A percentile compares a stretch with the other conserved stretches of the same genome.
These are phyloP conservation scores for Allacma fusca DNA, from an alignment of 2,888 invertebrate species.

Conservation along the genomic window DNA sequence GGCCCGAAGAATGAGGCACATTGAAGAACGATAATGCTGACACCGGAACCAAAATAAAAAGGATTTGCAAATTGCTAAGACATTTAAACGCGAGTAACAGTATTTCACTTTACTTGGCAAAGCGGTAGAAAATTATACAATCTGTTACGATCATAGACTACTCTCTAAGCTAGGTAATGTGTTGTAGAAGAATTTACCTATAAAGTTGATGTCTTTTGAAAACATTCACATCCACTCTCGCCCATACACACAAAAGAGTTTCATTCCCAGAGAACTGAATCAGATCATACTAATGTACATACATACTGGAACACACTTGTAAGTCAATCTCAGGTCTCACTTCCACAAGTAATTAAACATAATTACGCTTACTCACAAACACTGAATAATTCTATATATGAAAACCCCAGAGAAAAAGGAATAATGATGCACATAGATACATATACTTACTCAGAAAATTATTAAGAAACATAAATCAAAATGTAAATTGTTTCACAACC, in stretches of 20 bases:
- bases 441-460: background rate
- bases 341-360: background rate
- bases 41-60: too few relatives aligned
- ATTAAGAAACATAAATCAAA: too few relatives aligned
- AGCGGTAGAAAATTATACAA: constrained; percentile 38
- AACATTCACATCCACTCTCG: background rate
- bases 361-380: background rate
- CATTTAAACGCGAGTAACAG: constrained; percentile 10
- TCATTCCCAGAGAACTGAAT: background rate
- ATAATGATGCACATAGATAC: too few relatives aligned
- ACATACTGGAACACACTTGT: background rate
- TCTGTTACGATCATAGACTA: constrained; percentile 32
- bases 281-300: too few relatives aligned
- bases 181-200: constrained; percentile 21
- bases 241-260: constrained; percentile 3
- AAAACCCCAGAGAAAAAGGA: constrained; percentile 5
- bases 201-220: constrained; percentile 20
- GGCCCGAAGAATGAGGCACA: too few relatives aligned
- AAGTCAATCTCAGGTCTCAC: background rate
- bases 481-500: too few relatives aligned
- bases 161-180: constrained; percentile 32
- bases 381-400: background rate
- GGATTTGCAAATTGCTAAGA: too few relatives aligned
- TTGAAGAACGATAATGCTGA: too few relatives aligned
- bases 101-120: constrained; percentile 35